These are phyloP conservation scores for Ceyx erithaca DNA, from an alignment of 2,797 vertebrate species.

Conservation along the genomic window DNA sequence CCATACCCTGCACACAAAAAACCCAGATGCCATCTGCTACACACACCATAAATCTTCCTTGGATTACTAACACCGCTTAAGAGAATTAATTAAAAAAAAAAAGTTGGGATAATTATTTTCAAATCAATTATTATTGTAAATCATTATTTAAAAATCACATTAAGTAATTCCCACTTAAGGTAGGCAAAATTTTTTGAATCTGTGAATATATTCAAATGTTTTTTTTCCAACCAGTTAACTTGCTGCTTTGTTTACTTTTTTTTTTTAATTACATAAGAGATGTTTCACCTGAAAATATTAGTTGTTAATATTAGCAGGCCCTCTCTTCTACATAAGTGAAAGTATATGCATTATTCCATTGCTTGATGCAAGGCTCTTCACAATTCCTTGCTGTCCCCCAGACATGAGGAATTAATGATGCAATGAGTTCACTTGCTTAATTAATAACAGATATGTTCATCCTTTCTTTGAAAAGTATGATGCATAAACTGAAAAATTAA, in stretches of 20 bases:
- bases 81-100: not conserved
- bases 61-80: not conserved
- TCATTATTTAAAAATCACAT: not conserved
- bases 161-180: not conserved
- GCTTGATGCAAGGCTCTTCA: not conserved
- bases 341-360: not conserved
- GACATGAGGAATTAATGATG: not conserved
- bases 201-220: not conserved
- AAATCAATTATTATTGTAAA: conserved; percentile 1
- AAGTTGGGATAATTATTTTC: not conserved
- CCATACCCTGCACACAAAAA: not conserved
- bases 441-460: not conserved
- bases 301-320: not conserved
- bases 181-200: not conserved
- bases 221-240: not conserved
- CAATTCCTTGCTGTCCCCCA: not conserved
- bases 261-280: not conserved
- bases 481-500: not conserved
- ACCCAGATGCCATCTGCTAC: not conserved
- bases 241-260: not conserved
- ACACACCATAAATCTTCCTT: not conserved
- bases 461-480: not conserved
- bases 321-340: not conserved
- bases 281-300: not conserved
- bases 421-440: not conserved